Evolutionary conservation across 2,888 invertebrate genomes (phyloP).

Genomic region (Micoletzkya japonica): DNA sequence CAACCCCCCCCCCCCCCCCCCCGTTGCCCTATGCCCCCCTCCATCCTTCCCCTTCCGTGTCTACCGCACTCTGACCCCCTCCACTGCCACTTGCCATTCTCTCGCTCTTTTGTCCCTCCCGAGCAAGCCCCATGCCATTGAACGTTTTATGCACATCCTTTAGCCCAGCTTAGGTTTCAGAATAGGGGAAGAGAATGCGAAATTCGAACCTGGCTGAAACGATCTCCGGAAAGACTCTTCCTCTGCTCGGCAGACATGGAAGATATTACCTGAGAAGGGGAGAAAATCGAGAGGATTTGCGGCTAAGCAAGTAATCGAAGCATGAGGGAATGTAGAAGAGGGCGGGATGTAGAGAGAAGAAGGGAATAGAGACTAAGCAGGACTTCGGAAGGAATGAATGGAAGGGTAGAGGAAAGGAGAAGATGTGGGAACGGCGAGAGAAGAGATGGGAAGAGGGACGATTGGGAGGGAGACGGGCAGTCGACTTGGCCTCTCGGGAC

Average conservation of each 20-base stretch:
- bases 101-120: too few species aligned
- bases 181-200: not conserved
- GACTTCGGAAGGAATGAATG: not conserved
- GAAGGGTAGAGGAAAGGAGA: not conserved
- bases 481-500: slow-evolving; percentile 2
- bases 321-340: slow-evolving; percentile 5
- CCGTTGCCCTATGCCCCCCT: too few species aligned
- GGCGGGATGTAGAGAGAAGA: not conserved
- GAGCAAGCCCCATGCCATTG: too few species aligned
- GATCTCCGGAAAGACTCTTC: slow-evolving; percentile 20
- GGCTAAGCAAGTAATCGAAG: slow-evolving; percentile 11
- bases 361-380: not conserved
- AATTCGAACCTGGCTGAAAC: slow-evolving; percentile 23
- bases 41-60: too few species aligned
- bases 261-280: slow-evolving; percentile 11
- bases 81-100: too few species aligned
- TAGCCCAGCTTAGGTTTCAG: too few species aligned
- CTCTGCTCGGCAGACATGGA: slow-evolving; percentile 22
- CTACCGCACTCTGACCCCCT: too few species aligned
- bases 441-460: not conserved
- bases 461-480: slow-evolving; percentile 5
- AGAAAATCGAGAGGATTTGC: not conserved
- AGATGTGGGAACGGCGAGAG: not conserved
- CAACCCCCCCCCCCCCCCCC: too few species aligned
- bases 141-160: too few species aligned